phyloP scores from a whole-genome alignment of 2,888 invertebrate species.

The Cenopis cana region DNA sequence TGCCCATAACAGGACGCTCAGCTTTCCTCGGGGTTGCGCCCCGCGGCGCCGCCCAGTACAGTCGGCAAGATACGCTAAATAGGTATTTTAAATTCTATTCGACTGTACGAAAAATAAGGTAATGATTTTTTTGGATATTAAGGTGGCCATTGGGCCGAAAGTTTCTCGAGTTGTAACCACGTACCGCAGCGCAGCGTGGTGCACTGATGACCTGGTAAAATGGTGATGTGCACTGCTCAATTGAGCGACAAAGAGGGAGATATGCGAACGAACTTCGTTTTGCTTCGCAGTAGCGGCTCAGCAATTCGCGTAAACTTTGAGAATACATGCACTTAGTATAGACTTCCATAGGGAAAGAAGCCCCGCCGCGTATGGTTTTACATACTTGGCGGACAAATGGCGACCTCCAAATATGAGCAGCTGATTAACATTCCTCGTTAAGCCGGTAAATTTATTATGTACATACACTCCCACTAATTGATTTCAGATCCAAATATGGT shows the following conservation, averaged over 20 bases:
- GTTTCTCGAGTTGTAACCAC: no score
- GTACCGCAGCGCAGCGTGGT: no score
- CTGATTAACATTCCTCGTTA: conserved; percentile 31
- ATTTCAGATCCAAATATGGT: conserved; percentile 22
- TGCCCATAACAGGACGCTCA: background rate
- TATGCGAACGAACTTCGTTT: background rate
- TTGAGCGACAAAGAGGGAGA: no score
- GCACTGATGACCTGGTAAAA: no score
- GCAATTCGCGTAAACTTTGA: background rate
- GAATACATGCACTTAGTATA: background rate
- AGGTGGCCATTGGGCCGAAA: no score
- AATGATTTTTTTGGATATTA: no score
- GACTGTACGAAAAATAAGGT: no score
- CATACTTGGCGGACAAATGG: conserved; percentile 31
- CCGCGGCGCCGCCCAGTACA: background rate
- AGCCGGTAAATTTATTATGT: conserved; percentile 20
- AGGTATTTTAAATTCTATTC: no score
- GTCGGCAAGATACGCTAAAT: background rate
- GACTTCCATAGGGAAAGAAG: background rate
- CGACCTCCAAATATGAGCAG: conserved; percentile 28
- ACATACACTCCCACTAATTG: conserved; percentile 32
- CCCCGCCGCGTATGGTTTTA: conserved; percentile 19
- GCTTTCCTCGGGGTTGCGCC: background rate
- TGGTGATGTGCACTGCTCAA: no score
- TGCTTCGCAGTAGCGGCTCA: background rate